These are phyloP conservation scores for Tridacna gigas DNA, from an alignment of 2,888 invertebrate genomes.

Conservation along the genomic window DNA sequence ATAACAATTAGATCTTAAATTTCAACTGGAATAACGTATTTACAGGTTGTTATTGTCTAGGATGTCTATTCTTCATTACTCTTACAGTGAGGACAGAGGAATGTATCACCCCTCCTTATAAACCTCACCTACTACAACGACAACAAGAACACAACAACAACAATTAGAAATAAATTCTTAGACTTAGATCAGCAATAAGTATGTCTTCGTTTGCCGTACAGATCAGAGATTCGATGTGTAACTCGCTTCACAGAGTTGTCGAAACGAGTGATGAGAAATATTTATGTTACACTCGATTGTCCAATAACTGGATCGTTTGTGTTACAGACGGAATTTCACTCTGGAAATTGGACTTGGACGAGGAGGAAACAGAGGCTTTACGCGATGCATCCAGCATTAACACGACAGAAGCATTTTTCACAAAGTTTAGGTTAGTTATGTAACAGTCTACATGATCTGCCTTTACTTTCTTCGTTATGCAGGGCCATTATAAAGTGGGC, in stretches of 20 bases:
- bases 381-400: slow-evolving; percentile 73
- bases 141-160: background rate
- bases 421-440: slow-evolving; percentile 72
- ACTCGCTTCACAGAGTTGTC: slow-evolving; percentile 69
- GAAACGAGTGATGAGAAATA: slow-evolving; percentile 71
- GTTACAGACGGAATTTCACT: slow-evolving; percentile 78
- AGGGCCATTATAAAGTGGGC: no score
- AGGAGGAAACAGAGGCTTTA: slow-evolving; percentile 75
- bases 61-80: no score
- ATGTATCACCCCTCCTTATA: no score
- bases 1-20: no score
- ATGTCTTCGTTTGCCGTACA: slow-evolving; percentile 54
- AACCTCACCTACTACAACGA: no score
- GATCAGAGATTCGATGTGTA: slow-evolving; percentile 70
- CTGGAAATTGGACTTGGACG: slow-evolving; percentile 77
- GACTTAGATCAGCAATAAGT: no score
- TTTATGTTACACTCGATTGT: slow-evolving; percentile 75
- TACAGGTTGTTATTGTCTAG: no score
- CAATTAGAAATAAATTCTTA: background rate
- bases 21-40: no score
- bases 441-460: background rate
- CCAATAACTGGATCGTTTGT: slow-evolving; percentile 68
- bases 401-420: slow-evolving; percentile 72
- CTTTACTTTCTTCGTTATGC: no score
- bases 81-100: no score